Evolutionary conservation across 2,113 vertebrate species (phyloP).

Genomic region (Dipodomys merriami): DNA sequence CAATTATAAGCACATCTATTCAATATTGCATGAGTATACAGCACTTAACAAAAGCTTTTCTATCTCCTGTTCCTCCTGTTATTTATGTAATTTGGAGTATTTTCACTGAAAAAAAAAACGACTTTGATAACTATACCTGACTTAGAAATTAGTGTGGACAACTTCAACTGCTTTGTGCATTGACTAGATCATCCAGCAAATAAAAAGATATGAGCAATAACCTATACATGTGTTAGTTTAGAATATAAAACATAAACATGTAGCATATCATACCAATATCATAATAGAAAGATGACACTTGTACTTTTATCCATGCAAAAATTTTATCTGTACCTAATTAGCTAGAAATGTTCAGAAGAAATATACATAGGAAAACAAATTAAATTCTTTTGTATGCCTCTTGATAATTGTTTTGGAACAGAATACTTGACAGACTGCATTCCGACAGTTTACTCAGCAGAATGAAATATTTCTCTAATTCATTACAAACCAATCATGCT

Average conservation of each 20-base stretch:
- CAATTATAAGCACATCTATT: conserved; percentile 17
- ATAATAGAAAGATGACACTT: conserved; percentile 36
- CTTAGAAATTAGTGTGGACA: neutral
- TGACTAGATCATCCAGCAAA: neutral
- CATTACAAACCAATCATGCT: neutral
- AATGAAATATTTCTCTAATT: conserved; percentile 57
- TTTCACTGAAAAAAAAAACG: neutral
- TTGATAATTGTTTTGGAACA: conserved; percentile 44
- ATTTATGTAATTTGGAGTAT: neutral
- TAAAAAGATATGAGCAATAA: conserved; percentile 36
- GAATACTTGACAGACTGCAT: conserved; percentile 46
- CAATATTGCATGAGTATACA: neutral
- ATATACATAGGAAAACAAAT: conserved; percentile 47
- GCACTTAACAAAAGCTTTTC: neutral
- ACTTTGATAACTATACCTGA: neutral
- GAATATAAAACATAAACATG: conserved; percentile 9
- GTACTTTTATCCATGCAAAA: conserved; percentile 39
- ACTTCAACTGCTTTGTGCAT: neutral
- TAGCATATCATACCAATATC: neutral
- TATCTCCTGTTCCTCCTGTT: neutral
- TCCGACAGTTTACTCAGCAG: neutral
- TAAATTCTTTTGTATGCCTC: conserved; percentile 40
- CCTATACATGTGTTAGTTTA: conserved; percentile 26
- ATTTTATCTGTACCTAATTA: conserved; percentile 71
- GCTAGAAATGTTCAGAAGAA: conserved; percentile 51